Conservation (phyloP, 2,797 vertebrate genomes). For the Characodon lateralis region DNA sequence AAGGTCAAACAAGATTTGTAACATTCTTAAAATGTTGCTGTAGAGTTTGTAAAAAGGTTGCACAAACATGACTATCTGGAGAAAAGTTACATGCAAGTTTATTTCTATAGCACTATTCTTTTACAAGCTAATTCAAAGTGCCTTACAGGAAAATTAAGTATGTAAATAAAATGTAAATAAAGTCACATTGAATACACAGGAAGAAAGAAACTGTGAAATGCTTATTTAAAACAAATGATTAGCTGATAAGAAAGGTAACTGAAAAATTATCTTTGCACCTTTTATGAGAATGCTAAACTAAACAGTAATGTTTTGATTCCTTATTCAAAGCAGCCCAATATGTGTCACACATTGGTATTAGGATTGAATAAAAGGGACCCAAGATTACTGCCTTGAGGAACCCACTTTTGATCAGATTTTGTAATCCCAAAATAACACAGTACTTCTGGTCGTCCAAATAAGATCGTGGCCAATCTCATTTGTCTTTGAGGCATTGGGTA, state of each 20-base stretch:
- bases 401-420: background rate
- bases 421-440: background rate
- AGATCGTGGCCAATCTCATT: background rate
- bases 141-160: background rate
- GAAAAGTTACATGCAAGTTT: slow-evolving; percentile 1
- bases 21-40: background rate
- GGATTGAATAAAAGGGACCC: background rate
- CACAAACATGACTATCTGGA: slow-evolving; percentile 23
- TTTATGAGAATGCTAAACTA: background rate
- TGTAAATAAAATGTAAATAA: background rate
- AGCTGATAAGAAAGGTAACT: too few species aligned
- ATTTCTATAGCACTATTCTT: background rate
- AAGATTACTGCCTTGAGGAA: background rate
- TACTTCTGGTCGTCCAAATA: background rate
- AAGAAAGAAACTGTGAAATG: background rate
- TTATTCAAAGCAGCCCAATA: background rate
- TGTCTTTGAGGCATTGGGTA: background rate
- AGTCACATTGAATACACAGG: background rate
- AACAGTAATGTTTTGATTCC: background rate
- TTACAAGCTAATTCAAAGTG: background rate
- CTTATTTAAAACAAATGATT: background rate
- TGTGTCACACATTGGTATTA: background rate
- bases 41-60: slow-evolving; percentile 17
- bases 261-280: too few species aligned
- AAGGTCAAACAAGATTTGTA: slow-evolving; percentile 9